These are phyloP conservation scores for Eulemur mongoz DNA, from an alignment of 2,797 vertebrate species.

Conservation along the genomic window DNA sequence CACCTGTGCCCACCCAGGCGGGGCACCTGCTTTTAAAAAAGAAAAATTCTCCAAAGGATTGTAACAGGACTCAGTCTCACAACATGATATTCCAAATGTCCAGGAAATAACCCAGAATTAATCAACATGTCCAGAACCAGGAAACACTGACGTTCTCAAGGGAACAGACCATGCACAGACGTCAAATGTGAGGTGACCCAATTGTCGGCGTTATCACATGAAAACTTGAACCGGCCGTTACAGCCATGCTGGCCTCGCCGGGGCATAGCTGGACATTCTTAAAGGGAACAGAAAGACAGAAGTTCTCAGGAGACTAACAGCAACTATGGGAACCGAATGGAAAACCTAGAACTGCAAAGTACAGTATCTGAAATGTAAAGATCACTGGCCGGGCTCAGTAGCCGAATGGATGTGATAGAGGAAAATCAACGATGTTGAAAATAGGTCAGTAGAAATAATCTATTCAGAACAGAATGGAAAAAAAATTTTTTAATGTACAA, in stretches of 20 bases:
- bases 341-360: background rate
- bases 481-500: rapidly evolving
- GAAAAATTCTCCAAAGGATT: background rate
- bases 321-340: background rate
- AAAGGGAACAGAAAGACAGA: background rate
- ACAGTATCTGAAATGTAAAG: background rate
- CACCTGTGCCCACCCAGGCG: background rate
- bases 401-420: rapidly evolving
- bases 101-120: background rate
- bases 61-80: background rate
- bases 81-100: background rate
- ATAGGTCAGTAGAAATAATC: background rate
- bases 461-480: background rate
- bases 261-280: background rate
- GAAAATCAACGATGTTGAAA: rapidly evolving
- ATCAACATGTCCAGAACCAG: background rate
- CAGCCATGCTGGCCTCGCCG: rapidly evolving
- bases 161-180: background rate
- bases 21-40: background rate
- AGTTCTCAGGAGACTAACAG: background rate
- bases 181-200: too few species aligned
- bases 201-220: background rate
- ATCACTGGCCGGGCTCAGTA: rapidly evolving
- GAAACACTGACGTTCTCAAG: rapidly evolving
- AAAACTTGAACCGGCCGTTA: too few species aligned